Base-by-base conservation (phyloP, 2,113 vertebrate genomes). In the Pleuronectes platessa region DNA sequence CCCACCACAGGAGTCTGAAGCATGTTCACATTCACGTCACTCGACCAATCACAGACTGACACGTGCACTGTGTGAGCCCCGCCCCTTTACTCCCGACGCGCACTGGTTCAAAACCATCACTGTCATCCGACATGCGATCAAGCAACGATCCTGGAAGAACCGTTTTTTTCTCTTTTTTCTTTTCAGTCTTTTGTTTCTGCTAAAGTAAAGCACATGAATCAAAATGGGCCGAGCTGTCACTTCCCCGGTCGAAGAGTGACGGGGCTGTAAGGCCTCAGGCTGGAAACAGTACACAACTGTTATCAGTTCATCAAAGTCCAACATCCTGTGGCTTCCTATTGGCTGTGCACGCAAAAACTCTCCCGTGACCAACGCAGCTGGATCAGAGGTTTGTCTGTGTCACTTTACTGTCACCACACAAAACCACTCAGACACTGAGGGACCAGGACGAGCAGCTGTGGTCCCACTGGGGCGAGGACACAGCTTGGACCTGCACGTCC, bases 221-320 rank as follows among this genome's bases (percentile, higher is more conserved):
- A 65, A 89, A 84, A 83, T 45, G 53, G 24, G 35, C 53, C 1
- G 6, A 31, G 6, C 31, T 7, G 31, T 31, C 31, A 7, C 31
- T 6, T 45, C 12, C 31, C 60, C 51, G 2, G 31, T 6, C 6
- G 74, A 23, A 65, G 54, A 75, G 55, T 78, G 67, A 85, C 82
- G 78, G 81, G 82, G 75, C 71, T 84, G 92, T 93, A 93, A 93
- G 93, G 92, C 90, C 72, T 90, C 87, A 81, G 84, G 80, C 76
- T 84, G 83, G 86, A 90, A 85, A 83, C 67, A 67, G 67, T 70
- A 58, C 66, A 69, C 78, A 24, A 74, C 65, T 54, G 61, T 82
- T 89, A 87, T 86, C 78, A 92, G 67, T 78, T 79, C 12, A 63
- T 81, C 58, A 53, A 47, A 47, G 61, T 83, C 62, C 83, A 79